phyloP scores from a whole-genome alignment of 2,888 invertebrate species.

The Sipunculus nudus region DNA sequence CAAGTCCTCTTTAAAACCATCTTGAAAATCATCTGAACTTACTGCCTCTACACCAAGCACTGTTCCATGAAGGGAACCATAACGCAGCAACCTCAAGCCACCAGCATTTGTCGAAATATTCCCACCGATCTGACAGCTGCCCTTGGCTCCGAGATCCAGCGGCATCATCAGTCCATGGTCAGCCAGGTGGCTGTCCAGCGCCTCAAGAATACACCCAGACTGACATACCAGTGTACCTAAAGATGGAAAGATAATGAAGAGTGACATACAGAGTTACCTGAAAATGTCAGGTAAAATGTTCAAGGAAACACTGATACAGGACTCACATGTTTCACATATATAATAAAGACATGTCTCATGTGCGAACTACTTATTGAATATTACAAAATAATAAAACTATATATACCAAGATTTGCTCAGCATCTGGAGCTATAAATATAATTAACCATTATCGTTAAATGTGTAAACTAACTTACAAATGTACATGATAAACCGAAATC shows the following conservation, averaged over 20 bases:
- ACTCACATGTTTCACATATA: no score
- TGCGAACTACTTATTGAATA: no score
- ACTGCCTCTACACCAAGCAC: slow-evolving; percentile 93
- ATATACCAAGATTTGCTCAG: no score
- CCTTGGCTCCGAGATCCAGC: slow-evolving; percentile 95
- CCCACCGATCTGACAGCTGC: slow-evolving; percentile 92
- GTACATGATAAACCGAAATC: no score
- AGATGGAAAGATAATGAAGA: slow-evolving; percentile 12
- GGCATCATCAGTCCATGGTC: slow-evolving; percentile 89
- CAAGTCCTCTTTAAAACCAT: no score
- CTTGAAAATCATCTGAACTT: no score
- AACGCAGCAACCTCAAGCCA: slow-evolving; percentile 89
- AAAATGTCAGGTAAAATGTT: not conserved
- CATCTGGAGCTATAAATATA: no score
- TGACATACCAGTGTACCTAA: slow-evolving; percentile 74
- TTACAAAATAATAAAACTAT: no score
- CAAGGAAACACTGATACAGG: no score
- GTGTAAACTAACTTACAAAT: no score
- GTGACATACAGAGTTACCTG: not conserved
- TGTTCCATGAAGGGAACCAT: slow-evolving; percentile 93
- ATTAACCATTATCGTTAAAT: no score
- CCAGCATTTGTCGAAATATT: slow-evolving; percentile 97
- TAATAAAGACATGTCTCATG: no score
- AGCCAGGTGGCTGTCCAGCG: slow-evolving; percentile 79
- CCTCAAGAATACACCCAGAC: slow-evolving; percentile 93